Evolutionary conservation across 2,888 invertebrate species (phyloP), one percentile per base, ranked within the genome.

Genomic region (Sinelater perroti): DNA sequence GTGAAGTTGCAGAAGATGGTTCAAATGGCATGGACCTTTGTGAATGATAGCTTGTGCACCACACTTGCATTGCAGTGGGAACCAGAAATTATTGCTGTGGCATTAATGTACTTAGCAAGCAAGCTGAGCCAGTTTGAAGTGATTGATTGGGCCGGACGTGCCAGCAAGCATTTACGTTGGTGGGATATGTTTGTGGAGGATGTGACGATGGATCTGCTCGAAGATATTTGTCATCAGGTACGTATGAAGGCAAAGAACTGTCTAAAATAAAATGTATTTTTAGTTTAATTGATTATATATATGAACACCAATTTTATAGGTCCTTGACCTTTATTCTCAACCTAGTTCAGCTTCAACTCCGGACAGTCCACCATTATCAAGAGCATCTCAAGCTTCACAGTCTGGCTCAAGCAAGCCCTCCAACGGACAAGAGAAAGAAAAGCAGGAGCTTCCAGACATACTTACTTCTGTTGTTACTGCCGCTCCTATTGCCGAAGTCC

Each of bases 21-120:
- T 0, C 97, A 98, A 80, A 97, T 97, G 95, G 97, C 97, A 0
- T 99, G 98, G 98, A 98, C 97, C 3, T 99, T 99, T 78, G 95
- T 98, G 0, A 99, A 99, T 79, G 99, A 99, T 79, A 91, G 95
- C 80, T 83, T 97, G 64, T 97, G 96, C 75, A 99, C 99, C 2
- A 97, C 96, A 1, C 83, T 99, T 38, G 94, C 94, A 65, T 83
- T 99, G 40, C 97, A 97, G 79, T 99, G 97, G 97, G 98, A 99
- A 77, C 97, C 99, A 0, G 98, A 99, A 80, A 95, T 99, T 33
- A 93, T 95, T 64, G 97, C 98, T 0, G 96, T 98, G 4, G 97
- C 98, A 0, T 82, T 99, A 7, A 95, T 99, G 87, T 97, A 98
- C 78, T 83, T 99, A 56, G 97, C 98, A 0, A 93, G 96, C 47